These are phyloP conservation scores for Eupsittula cactorum DNA, from an alignment of 2,113 vertebrate genomes.

Conservation along the genomic window DNA sequence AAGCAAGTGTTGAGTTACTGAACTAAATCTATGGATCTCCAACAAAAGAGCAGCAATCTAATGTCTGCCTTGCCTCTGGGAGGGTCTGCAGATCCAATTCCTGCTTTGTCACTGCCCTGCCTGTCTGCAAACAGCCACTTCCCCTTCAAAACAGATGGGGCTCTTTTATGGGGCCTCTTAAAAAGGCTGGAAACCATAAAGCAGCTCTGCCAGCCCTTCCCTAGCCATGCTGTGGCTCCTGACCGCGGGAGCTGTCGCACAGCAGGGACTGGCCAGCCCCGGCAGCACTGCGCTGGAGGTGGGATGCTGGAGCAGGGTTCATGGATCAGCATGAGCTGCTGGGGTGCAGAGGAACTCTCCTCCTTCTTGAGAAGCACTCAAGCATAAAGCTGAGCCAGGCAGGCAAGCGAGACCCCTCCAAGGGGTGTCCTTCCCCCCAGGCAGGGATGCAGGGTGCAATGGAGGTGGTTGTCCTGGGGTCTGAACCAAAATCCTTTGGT, in stretches of 20 bases:
- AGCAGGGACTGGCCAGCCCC: background rate
- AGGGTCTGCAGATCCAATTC: background rate
- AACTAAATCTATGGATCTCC: background rate
- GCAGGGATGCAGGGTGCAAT: background rate
- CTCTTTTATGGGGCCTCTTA: background rate
- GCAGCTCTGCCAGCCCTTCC: background rate
- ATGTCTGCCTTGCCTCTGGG: fast-evolving
- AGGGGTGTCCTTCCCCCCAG: background rate
- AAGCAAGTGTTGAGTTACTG: background rate
- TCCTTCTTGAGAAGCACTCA: background rate
- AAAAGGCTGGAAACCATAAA: background rate
- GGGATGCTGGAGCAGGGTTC: background rate
- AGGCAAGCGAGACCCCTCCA: fast-evolving
- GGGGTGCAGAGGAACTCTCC: background rate
- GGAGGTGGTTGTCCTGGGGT: fast-evolving
- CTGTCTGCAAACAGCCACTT: background rate
- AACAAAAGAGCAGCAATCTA: background rate
- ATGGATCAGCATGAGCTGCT: fast-evolving
- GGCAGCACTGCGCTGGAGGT: fast-evolving
- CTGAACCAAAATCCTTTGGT: background rate
- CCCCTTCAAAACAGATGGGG: background rate
- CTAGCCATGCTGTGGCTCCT: background rate
- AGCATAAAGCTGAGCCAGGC: background rate
- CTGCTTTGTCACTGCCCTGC: background rate
- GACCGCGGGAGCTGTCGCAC: fast-evolving